These are phyloP conservation scores for Conomelus anceps DNA, from an alignment of 2,888 invertebrate species.

Conservation along the genomic window DNA sequence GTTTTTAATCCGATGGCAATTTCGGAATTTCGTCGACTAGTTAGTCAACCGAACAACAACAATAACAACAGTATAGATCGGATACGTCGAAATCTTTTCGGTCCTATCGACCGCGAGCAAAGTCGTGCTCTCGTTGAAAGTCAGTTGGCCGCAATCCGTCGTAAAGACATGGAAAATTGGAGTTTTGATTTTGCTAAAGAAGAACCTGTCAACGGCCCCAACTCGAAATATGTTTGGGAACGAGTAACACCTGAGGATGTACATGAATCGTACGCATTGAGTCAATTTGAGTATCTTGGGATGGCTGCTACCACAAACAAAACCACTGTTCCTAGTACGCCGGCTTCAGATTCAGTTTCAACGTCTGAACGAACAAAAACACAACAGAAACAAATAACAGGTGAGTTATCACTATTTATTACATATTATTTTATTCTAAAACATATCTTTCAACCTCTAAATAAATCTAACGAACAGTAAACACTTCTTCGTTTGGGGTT, in stretches of 20 bases:
- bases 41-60: constrained; percentile 19
- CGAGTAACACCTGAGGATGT: constrained; percentile 19
- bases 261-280: constrained; percentile 20
- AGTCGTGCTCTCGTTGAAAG: constrained; percentile 16
- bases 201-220: constrained; percentile 10
- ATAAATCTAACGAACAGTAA: not conserved
- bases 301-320: not conserved
- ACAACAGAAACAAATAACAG: not conserved
- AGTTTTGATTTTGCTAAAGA: constrained; percentile 20
- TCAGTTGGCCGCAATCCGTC: constrained; percentile 14
- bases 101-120: constrained; percentile 21
- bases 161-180: constrained; percentile 18
- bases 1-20: constrained; percentile 23
- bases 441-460: not conserved
- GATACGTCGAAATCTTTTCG: constrained; percentile 18
- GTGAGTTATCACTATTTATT: not conserved
- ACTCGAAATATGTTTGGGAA: constrained; percentile 21
- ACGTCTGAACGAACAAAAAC: not conserved
- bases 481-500: not conserved
- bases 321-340: not conserved
- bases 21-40: constrained; percentile 21
- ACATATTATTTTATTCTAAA: not conserved
- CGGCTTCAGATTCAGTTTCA: not conserved
- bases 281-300: not conserved
- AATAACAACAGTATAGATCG: constrained; percentile 16